Evolutionary conservation across 2,888 invertebrate species (phyloP).

Genomic region (Clepsis dumicolana): DNA sequence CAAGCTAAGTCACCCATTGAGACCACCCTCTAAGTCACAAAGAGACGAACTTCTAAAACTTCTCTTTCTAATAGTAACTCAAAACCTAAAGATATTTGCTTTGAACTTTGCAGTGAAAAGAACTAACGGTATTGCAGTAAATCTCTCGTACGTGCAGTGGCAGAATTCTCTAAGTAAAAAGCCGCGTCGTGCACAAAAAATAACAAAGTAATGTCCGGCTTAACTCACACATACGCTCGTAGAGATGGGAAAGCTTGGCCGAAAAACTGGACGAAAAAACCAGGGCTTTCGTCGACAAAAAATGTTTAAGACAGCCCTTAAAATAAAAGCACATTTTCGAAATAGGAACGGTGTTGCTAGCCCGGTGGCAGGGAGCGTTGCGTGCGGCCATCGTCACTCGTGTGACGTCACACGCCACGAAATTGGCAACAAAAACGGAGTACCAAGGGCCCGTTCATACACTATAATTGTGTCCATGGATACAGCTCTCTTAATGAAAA

Average conservation of each 20-base stretch:
- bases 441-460: no score
- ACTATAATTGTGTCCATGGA: no score
- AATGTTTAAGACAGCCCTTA: no score
- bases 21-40: background rate
- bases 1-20: no score
- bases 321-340: no score
- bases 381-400: no score
- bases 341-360: no score
- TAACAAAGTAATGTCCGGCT: conserved; percentile 37
- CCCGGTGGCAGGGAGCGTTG: no score
- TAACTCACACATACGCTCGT: conserved; percentile 28
- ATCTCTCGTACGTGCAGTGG: conserved; percentile 26
- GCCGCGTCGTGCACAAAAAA: conserved; percentile 33
- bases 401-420: no score
- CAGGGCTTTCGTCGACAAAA: background rate
- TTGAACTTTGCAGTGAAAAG: background rate
- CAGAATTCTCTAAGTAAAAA: conserved; percentile 35
- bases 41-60: background rate
- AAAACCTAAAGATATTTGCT: background rate
- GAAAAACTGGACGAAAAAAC: background rate
- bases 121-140: conserved; percentile 29
- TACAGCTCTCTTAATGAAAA: no score
- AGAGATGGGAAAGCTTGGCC: conserved; percentile 11
- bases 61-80: background rate
- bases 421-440: no score